Evolutionary conservation across 2,888 invertebrate species (phyloP).

Genomic region (Lutraria lutraria): DNA sequence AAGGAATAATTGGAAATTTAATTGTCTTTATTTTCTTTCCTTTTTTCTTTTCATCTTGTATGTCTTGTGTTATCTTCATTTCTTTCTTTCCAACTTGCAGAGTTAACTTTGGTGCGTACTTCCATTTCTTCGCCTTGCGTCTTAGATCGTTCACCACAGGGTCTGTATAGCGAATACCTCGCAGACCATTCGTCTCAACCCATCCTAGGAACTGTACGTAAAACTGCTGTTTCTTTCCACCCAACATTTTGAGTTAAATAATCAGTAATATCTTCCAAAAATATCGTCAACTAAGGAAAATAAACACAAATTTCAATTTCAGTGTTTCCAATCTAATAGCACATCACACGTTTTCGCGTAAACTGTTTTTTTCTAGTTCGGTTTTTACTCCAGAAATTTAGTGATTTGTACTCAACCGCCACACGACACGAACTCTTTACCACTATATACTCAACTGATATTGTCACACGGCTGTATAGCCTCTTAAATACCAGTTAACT

Average conservation of each 20-base stretch:
- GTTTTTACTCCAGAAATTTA: not conserved
- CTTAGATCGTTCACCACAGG: slow-evolving; percentile 94
- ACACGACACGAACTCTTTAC: not conserved
- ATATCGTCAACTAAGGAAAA: not conserved
- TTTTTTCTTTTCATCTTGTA: slow-evolving; percentile 86
- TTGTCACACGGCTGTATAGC: slow-evolving; percentile 28
- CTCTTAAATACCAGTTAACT: slow-evolving; percentile 61
- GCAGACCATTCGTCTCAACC: slow-evolving; percentile 95
- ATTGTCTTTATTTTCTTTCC: slow-evolving; percentile 89
- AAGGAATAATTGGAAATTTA: slow-evolving; percentile 88
- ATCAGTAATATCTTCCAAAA: not conserved
- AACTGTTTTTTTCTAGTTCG: not conserved
- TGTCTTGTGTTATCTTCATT: slow-evolving; percentile 95
- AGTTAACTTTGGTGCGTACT: slow-evolving; percentile 93
- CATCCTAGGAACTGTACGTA: slow-evolving; percentile 93
- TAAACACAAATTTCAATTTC: not conserved
- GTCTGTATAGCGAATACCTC: slow-evolving; percentile 94
- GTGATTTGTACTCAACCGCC: slow-evolving; percentile 8
- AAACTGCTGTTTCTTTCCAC: slow-evolving; percentile 86
- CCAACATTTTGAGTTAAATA: slow-evolving; percentile 55
- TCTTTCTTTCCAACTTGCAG: slow-evolving; percentile 92
- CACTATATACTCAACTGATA: slow-evolving; percentile 18
- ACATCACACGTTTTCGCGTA: not conserved
- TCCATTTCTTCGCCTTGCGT: slow-evolving; percentile 94
- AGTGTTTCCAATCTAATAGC: not conserved